Conservation (phyloP, 2,113 vertebrate species). For the Pan paniscus region DNA sequence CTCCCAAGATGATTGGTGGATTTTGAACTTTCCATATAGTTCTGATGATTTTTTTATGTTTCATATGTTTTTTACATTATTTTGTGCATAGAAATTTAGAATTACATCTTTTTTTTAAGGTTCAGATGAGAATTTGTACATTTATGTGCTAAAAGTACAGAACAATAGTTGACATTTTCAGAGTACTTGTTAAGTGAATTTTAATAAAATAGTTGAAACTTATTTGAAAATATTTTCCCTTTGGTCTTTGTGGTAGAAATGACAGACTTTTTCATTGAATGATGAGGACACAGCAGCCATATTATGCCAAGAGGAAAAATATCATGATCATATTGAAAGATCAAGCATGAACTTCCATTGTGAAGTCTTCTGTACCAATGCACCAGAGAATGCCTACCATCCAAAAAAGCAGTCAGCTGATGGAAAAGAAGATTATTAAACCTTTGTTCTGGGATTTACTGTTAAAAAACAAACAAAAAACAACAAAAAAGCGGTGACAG, state of each 20-base stretch:
- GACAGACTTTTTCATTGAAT: slow-evolving; percentile 80
- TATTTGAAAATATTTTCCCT: slow-evolving; percentile 61
- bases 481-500: slow-evolving; percentile 79
- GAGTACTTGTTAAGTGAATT: slow-evolving; percentile 49
- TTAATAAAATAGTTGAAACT: slow-evolving; percentile 31
- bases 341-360: slow-evolving; percentile 68
- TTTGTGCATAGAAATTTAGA: not conserved
- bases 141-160: slow-evolving; percentile 47
- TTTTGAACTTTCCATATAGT: not conserved
- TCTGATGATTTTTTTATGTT: too few relatives aligned
- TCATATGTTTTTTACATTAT: not conserved
- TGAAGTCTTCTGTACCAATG: slow-evolving; percentile 56
- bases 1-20: not conserved
- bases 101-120: not conserved
- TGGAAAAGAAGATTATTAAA: slow-evolving; percentile 65
- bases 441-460: slow-evolving; percentile 58
- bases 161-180: slow-evolving; percentile 7
- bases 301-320: slow-evolving; percentile 70
- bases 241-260: slow-evolving; percentile 84
- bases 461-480: slow-evolving; percentile 44
- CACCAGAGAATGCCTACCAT: slow-evolving; percentile 63
- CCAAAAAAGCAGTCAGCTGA: slow-evolving; percentile 60
- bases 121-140: not conserved
- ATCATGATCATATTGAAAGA: slow-evolving; percentile 63
- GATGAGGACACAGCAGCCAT: slow-evolving; percentile 79